These are phyloP conservation scores for Scaptomyza reducta DNA, from an alignment of 2,888 invertebrate genomes.

Conservation along the genomic window DNA sequence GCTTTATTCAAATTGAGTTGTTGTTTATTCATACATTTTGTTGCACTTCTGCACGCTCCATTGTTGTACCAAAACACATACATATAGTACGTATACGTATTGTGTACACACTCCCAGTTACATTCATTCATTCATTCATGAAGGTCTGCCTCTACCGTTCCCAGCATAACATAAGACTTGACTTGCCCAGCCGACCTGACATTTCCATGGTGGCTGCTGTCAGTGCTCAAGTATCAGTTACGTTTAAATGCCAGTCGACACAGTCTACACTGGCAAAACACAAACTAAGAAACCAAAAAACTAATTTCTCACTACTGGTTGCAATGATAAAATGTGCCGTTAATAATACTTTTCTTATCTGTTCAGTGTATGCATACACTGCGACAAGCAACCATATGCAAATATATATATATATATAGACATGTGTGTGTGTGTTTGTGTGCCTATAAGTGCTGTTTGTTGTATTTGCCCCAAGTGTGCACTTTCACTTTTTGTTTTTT, in stretches of 20 bases:
- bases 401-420: constrained; percentile 24
- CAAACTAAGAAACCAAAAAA: no score
- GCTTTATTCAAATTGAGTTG: constrained; percentile 75
- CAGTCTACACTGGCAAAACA: constrained; percentile 3
- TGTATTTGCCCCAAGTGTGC: constrained; percentile 58
- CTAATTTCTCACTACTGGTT: no score
- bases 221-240: constrained; percentile 71
- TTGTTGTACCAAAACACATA: constrained; percentile 57
- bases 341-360: no score
- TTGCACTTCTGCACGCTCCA: constrained; percentile 62
- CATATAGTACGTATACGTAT: constrained; percentile 6
- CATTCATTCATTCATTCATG: constrained; percentile 52
- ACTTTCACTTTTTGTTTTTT: constrained; percentile 74
- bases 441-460: constrained; percentile 28
- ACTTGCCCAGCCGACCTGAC: constrained; percentile 41
- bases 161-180: constrained; percentile 38
- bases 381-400: constrained; percentile 15
- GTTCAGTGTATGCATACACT: constrained; percentile 10
- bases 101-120: constrained; percentile 20
- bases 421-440: constrained; percentile 23
- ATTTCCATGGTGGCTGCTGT: constrained; percentile 56
- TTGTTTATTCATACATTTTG: constrained; percentile 78
- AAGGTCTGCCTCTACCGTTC: constrained; percentile 33
- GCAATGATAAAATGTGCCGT: no score
- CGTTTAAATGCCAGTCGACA: constrained; percentile 64